phyloP scores from a whole-genome alignment of 2,888 invertebrate species.

The Spodoptera littoralis region DNA sequence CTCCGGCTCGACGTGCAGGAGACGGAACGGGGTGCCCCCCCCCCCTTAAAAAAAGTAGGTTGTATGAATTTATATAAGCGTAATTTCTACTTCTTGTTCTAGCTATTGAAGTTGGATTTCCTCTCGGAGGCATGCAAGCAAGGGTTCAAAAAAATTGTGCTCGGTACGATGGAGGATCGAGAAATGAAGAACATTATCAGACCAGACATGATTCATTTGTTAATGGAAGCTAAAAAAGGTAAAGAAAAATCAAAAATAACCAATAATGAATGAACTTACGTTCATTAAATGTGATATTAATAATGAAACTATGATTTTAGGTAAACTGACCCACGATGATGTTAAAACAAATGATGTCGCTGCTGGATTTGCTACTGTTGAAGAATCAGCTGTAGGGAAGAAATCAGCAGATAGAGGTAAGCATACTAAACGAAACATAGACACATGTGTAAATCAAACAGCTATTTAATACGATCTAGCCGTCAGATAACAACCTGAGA shows the following conservation, averaged over 20 bases:
- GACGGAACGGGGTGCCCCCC: no score
- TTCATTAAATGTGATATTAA: neutral
- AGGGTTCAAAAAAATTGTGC: slow-evolving; percentile 76
- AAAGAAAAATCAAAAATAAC: neutral
- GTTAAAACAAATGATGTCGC: slow-evolving; percentile 57
- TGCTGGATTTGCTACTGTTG: slow-evolving; percentile 77
- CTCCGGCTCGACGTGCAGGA: no score
- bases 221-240: slow-evolving; percentile 87
- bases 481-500: no score
- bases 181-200: slow-evolving; percentile 74
- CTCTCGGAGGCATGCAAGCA: slow-evolving; percentile 53
- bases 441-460: no score
- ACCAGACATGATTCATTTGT: slow-evolving; percentile 87
- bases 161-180: slow-evolving; percentile 75
- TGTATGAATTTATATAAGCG: no score
- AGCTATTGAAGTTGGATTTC: slow-evolving; percentile 61
- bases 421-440: neutral
- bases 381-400: slow-evolving; percentile 74
- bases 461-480: no score
- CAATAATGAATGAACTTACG: neutral
- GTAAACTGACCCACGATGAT: slow-evolving; percentile 65
- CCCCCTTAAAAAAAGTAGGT: no score
- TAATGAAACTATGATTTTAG: slow-evolving; percentile 47
- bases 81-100: slow-evolving; percentile 21
- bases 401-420: slow-evolving; percentile 62